Evolutionary conservation across 2,797 vertebrate genomes (phyloP).

Genomic region (Parotocinclus haroldoi): DNA sequence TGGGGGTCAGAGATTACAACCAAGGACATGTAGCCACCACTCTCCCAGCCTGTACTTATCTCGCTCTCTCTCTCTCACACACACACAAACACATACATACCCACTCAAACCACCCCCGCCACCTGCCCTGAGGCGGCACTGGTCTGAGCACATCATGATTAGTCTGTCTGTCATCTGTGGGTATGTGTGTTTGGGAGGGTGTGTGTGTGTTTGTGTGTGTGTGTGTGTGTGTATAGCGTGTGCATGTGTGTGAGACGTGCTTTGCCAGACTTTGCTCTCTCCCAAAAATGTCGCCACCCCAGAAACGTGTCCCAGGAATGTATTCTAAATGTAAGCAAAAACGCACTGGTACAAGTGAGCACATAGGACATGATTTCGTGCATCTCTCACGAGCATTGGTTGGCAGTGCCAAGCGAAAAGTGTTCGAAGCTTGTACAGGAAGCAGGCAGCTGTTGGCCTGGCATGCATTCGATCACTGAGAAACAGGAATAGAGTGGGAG

Average conservation of each 20-base stretch:
- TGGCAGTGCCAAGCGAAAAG: constrained; percentile 41
- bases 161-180: constrained; percentile 32
- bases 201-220: constrained; percentile 19
- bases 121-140: constrained; percentile 26
- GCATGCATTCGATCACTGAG: constrained; percentile 27
- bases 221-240: constrained; percentile 8
- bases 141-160: constrained; percentile 27
- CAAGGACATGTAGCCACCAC: constrained; percentile 44
- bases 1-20: constrained; percentile 55
- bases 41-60: constrained; percentile 37
- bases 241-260: constrained; percentile 11
- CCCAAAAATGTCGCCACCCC: background rate
- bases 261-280: background rate
- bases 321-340: constrained; percentile 24
- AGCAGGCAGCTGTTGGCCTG: constrained; percentile 36
- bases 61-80: constrained; percentile 26
- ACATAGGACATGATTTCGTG: constrained; percentile 2
- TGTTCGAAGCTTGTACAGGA: constrained; percentile 51
- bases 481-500: constrained; percentile 23
- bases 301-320: background rate
- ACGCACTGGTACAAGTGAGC: constrained; percentile 20
- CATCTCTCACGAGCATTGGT: constrained; percentile 34
- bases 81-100: constrained; percentile 42
- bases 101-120: constrained; percentile 23
- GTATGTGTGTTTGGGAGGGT: constrained; percentile 28